Conservation (phyloP, 2,888 invertebrate genomes). For the Dryobota labecula region DNA sequence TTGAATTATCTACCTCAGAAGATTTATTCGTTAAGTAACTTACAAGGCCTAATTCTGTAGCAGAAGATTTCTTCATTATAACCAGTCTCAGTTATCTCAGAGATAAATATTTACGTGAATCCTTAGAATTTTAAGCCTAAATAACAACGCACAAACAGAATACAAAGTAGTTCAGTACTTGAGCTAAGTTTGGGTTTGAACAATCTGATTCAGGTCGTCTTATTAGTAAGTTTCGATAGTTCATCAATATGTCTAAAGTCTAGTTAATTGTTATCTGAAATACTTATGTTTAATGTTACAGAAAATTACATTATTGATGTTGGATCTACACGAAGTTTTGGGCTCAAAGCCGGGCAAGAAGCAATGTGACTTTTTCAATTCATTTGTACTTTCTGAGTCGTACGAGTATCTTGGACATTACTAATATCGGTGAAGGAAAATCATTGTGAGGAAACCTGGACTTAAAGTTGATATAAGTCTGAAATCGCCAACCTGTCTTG, state of each 20-base stretch:
- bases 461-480: too few species aligned
- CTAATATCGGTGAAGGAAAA: too few species aligned
- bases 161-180: constrained; percentile 22
- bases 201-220: constrained; percentile 6
- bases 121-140: constrained; percentile 25
- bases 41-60: constrained; percentile 4
- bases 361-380: too few species aligned
- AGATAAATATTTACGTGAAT: constrained; percentile 35
- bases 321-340: not conserved
- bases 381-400: too few species aligned
- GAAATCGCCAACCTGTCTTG: too few species aligned
- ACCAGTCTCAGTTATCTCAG: not conserved
- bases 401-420: too few species aligned
- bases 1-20: not conserved
- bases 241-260: constrained; percentile 23
- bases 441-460: too few species aligned
- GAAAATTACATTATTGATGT: not conserved
- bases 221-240: constrained; percentile 28
- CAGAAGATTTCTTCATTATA: constrained; percentile 23
- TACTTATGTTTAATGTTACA: constrained; percentile 1
- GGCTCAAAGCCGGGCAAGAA: too few species aligned
- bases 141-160: constrained; percentile 41
- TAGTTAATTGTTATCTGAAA: not conserved
- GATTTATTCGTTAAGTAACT: constrained; percentile 28
- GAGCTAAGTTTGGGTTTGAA: constrained; percentile 25